phyloP scores from a whole-genome alignment of 2,113 vertebrate genomes.

The Colistium nudipinnis region DNA sequence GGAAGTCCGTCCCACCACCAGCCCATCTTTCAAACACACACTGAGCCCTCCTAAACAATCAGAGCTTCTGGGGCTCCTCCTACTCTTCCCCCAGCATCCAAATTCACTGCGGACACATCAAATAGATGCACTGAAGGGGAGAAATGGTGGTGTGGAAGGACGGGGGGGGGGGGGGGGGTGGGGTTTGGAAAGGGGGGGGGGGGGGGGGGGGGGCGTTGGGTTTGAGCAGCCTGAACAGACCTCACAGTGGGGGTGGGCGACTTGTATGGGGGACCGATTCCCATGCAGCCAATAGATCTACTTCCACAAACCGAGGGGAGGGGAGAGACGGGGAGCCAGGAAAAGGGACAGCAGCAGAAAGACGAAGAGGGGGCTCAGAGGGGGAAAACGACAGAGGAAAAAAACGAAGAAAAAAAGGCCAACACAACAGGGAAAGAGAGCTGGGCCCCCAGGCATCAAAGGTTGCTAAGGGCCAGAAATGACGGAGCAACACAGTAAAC shows the following conservation, averaged over 20 bases:
- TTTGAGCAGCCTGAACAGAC: conserved; percentile 70
- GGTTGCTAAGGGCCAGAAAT: conserved; percentile 83
- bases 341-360: conserved; percentile 70
- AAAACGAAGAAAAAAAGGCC: conserved; percentile 40
- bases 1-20: conserved; percentile 73
- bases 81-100: conserved; percentile 49
- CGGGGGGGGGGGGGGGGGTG: neutral
- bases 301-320: conserved; percentile 69
- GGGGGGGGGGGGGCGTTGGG: conserved; percentile 17
- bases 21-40: conserved; percentile 68
- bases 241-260: conserved; percentile 68
- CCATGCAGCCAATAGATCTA: conserved; percentile 73
- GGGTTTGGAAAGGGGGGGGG: neutral
- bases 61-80: conserved; percentile 64
- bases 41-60: conserved; percentile 76
- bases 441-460: conserved; percentile 81
- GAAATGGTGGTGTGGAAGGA: conserved; percentile 53
- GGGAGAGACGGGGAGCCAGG: conserved; percentile 58
- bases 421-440: conserved; percentile 67
- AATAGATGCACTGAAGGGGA: conserved; percentile 75
- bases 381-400: conserved; percentile 56
- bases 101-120: conserved; percentile 72
- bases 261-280: conserved; percentile 72
- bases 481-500: conserved; percentile 77
- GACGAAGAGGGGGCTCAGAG: conserved; percentile 65